Evolutionary conservation across 2,888 invertebrate genomes (phyloP).

Genomic region (Drosophila neonasuta): DNA sequence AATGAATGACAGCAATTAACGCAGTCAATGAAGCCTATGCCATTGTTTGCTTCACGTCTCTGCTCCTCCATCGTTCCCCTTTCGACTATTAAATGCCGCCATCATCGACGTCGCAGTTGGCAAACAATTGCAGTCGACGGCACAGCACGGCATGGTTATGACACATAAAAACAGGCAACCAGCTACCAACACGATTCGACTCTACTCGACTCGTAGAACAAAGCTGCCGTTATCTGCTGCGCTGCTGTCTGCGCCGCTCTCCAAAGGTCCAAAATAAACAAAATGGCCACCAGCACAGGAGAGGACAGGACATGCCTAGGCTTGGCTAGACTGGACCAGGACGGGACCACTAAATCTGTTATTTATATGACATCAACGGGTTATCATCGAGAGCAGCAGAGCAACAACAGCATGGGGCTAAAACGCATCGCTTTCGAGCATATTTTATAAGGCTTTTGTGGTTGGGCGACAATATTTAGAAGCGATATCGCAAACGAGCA

Average conservation of each 20-base stretch:
- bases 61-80: neutral
- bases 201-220: constrained; percentile 42
- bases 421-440: constrained; percentile 35
- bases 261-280: constrained; percentile 63
- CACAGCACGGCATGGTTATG: constrained; percentile 45
- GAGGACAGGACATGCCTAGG: neutral
- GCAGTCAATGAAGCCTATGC: constrained; percentile 69
- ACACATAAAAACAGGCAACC: constrained; percentile 62
- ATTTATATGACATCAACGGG: constrained; percentile 70
- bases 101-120: constrained; percentile 19
- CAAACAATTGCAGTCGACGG: constrained; percentile 48
- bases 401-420: constrained; percentile 8
- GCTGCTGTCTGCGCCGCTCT: constrained; percentile 34
- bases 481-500: neutral
- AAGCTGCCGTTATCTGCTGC: constrained; percentile 53
- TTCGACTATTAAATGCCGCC: constrained; percentile 63
- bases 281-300: constrained; percentile 45
- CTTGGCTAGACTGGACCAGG: constrained; percentile 6
- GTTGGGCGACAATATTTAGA: constrained; percentile 9
- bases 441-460: constrained; percentile 43
- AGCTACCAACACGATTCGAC: neutral
- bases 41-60: constrained; percentile 57
- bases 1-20: constrained; percentile 78
- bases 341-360: constrained; percentile 71
- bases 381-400: constrained; percentile 40